Conservation (phyloP, 64 coral and sea anemone species). For the Exaiptasia diaphana region DNA sequence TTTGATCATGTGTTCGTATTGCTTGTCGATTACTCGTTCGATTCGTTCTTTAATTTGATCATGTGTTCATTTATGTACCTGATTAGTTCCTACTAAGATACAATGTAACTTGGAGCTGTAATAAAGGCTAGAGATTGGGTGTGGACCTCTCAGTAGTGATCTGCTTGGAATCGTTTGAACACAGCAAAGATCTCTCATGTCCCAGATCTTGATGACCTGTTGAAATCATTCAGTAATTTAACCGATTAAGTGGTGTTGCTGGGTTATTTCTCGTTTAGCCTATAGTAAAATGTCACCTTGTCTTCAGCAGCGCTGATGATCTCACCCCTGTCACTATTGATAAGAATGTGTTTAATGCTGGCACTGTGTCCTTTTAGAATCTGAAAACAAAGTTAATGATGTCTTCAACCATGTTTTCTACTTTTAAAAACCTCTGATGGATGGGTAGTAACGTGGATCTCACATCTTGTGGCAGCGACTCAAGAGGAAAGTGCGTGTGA, state of each 20-base stretch:
- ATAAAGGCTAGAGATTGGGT: constrained; percentile 81
- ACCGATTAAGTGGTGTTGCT: not conserved
- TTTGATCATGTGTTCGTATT: too few species aligned
- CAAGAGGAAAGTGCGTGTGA: too few species aligned
- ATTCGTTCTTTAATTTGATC: too few species aligned
- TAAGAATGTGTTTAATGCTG: constrained; percentile 76
- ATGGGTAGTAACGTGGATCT: too few species aligned
- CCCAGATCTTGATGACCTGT: constrained; percentile 95
- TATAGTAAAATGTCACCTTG: constrained; percentile 64
- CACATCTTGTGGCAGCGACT: too few species aligned
- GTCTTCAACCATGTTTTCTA: too few species aligned
- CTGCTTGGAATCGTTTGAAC: constrained; percentile 85
- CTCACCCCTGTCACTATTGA: constrained; percentile 87
- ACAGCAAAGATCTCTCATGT: constrained; percentile 94
- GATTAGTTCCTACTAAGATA: constrained; percentile 91
- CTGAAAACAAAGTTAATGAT: constrained; percentile 40
- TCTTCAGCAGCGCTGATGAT: constrained; percentile 92
- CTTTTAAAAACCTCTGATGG: too few species aligned
- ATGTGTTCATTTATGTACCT: too few species aligned
- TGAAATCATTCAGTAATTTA: not conserved
- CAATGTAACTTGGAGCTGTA: constrained; percentile 73
- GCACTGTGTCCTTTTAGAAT: constrained; percentile 86
- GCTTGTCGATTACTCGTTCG: too few species aligned
- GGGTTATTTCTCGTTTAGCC: too few species aligned
- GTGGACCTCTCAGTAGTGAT: constrained; percentile 82